These are phyloP conservation scores for Drosophila bipectinata DNA, from an alignment of 1,140 invertebrate species.

Conservation along the genomic window DNA sequence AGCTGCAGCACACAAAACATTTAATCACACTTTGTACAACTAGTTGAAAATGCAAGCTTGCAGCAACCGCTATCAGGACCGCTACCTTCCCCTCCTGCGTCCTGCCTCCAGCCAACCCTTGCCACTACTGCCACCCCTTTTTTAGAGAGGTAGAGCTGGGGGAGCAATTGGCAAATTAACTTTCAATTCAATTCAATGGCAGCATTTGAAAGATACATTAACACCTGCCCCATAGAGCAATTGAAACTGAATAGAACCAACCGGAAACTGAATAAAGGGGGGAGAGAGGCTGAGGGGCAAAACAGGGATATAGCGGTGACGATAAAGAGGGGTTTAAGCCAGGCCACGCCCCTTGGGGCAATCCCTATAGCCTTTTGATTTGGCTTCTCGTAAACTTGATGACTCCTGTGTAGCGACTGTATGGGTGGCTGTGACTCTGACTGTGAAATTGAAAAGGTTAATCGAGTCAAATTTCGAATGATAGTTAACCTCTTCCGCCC, in stretches of 20 bases:
- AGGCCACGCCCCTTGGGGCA: constrained; percentile 31
- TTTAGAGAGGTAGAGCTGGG: constrained; percentile 12
- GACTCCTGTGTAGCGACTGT: constrained; percentile 1
- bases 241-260: constrained; percentile 42
- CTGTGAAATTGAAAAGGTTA: constrained; percentile 63
- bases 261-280: background rate
- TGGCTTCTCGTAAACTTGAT: constrained; percentile 34
- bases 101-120: background rate
- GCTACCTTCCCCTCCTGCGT: background rate
- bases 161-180: constrained; percentile 76
- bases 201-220: constrained; percentile 75
- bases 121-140: background rate
- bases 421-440: constrained; percentile 1
- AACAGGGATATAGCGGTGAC: background rate
- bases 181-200: constrained; percentile 76
- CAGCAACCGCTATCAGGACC: constrained; percentile 14
- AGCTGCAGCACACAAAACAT: constrained; percentile 69
- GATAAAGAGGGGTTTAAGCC: constrained; percentile 14
- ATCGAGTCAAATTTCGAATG: constrained; percentile 69
- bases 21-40: constrained; percentile 78
- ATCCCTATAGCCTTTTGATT: constrained; percentile 36
- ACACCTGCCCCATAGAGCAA: constrained; percentile 71
- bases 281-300: background rate
- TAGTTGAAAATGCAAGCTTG: constrained; percentile 64
- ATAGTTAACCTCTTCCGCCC: constrained; percentile 45